Conservation (phyloP, 2,113 vertebrate species). For the Vulpes vulpes region DNA sequence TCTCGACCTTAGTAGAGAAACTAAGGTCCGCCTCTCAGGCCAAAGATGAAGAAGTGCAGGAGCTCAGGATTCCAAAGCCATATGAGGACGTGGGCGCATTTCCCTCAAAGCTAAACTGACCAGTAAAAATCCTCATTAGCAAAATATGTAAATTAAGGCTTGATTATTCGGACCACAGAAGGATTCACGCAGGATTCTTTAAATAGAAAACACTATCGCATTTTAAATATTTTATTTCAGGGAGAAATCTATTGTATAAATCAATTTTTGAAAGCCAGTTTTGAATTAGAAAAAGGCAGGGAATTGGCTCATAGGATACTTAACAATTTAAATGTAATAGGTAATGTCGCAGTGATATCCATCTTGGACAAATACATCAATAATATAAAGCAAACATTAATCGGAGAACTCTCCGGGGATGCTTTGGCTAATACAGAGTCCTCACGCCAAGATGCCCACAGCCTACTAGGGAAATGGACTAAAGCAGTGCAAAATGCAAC, state of each 20-base stretch:
- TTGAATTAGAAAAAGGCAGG: not conserved
- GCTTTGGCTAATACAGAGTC: not conserved
- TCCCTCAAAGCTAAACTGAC: not conserved
- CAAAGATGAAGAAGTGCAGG: not conserved
- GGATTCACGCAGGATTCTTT: not conserved
- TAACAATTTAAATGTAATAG: too few species aligned
- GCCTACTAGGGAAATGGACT: not conserved
- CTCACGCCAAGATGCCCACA: not conserved
- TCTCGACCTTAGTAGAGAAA: not conserved
- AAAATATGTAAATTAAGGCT: not conserved
- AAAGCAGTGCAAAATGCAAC: not conserved
- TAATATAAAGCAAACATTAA: not conserved
- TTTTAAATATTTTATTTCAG: not conserved
- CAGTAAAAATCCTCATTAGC: not conserved
- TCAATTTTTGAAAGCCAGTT: not conserved
- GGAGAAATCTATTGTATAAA: not conserved
- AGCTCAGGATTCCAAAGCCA: not conserved
- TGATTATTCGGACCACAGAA: not conserved
- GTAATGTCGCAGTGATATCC: not conserved
- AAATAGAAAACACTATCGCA: not conserved
- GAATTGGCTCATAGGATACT: not conserved
- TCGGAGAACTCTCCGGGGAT: not conserved
- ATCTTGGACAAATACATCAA: not conserved
- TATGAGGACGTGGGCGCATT: fast-evolving
- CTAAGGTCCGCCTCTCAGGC: not conserved